phyloP scores from a whole-genome alignment of 1,140 invertebrate species.

The Ceratina australensis region DNA sequence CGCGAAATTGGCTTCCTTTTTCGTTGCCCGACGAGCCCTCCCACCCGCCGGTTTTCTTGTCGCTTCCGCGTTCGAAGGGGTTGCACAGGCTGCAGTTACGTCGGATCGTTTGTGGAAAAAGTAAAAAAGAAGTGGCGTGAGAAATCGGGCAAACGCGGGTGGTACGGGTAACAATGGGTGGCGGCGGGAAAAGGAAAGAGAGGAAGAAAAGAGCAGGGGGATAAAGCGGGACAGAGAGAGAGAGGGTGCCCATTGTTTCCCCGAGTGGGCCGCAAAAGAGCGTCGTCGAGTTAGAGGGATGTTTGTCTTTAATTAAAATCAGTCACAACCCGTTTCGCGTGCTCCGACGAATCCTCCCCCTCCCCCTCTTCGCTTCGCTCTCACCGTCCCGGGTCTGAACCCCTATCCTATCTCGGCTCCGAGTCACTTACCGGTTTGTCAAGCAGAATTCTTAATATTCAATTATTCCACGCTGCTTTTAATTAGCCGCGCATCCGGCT shows the following conservation, averaged over 20 bases:
- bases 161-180: conserved; percentile 24
- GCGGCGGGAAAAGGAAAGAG: conserved; percentile 29
- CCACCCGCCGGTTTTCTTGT: neutral
- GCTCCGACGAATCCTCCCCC: conserved; percentile 41
- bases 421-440: conserved; percentile 57
- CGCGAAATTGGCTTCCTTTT: too few relatives aligned
- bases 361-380: neutral
- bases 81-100: conserved; percentile 36
- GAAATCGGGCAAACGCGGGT: conserved; percentile 43
- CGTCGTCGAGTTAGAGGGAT: conserved; percentile 66
- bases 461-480: conserved; percentile 74
- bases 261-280: conserved; percentile 60
- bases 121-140: conserved; percentile 37
- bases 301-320: conserved; percentile 79
- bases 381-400: neutral
- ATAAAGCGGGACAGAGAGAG: too few relatives aligned
- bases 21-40: neutral
- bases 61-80: neutral
- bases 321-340: conserved; percentile 63
- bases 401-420: neutral
- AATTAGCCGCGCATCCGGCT: conserved; percentile 64
- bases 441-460: conserved; percentile 76
- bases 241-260: conserved; percentile 66
- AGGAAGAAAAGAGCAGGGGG: conserved; percentile 32
- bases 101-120: conserved; percentile 47